Base-by-base conservation (phyloP, 2,888 invertebrate genomes). In the Ommatoiulus sabulosus region DNA sequence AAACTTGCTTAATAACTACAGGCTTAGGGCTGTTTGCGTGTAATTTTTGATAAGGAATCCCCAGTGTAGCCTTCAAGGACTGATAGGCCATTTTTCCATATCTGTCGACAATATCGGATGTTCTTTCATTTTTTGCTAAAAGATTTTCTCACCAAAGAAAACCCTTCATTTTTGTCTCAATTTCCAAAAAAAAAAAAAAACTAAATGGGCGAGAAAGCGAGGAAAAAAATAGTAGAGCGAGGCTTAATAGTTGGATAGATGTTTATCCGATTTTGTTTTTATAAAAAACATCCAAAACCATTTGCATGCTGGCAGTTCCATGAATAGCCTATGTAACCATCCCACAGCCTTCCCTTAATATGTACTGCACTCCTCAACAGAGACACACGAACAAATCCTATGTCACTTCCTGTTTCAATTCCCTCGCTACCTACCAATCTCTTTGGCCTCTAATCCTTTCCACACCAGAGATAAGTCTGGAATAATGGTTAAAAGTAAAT, bases 251-350 rank as follows among this genome's bases (percentile, higher is more conserved):
- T 86, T 86, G 86, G 86, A 86, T 86, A 86, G 86, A 20, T 12
- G 20, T 80, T 80, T 87, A 87, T 87, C 12, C 87, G 43, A 57
- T 87, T 87, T 87, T 52, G 57, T 87, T 87, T 52, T 35, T 52
- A 43, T 52, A 52, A 12, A 80, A 20, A 88, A 88, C n/a, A 88
- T 88, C 80, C 80, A 80, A 80, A 80, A 80, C 80, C 80, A 88
- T 80, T 80, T 88, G 88, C 88, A 88, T 88, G 88, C 88, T 80
- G 80, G 88, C 88, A 88, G 88, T 88, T 88, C 88, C 88, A 88
- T 88, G 88, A 84, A n/a, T 84, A 80, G 63, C 80, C 44, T 48
- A 17, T n/a, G 20, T 86, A 84, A 44, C 48, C 57, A 63, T 20
- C 87, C 63, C 57, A 35, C 20, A 24, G 63, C 87, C 87, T 87